phyloP scores from a whole-genome alignment of 53 echinoderm and acorn worm species.

The Temnopleurus reevesii region DNA sequence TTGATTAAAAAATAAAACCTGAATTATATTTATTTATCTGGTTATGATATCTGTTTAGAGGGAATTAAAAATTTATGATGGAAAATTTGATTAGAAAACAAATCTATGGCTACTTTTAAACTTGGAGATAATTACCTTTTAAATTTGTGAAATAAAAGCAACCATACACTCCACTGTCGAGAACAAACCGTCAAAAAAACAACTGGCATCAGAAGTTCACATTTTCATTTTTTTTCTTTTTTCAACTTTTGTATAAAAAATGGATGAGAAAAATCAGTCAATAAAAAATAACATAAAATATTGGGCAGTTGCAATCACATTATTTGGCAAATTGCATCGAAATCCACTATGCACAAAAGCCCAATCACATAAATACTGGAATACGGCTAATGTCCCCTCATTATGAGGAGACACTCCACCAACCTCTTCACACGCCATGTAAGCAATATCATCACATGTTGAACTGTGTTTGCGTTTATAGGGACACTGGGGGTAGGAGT shows the following conservation, averaged over 20 bases:
- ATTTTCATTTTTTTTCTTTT: constrained; percentile 52
- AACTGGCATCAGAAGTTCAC: constrained; percentile 43
- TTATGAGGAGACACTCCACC: constrained; percentile 23
- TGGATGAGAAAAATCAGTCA: constrained; percentile 51
- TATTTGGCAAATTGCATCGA: constrained; percentile 44
- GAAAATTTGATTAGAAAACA: neutral
- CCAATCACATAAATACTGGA: constrained; percentile 53
- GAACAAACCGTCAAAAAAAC: constrained; percentile 42
- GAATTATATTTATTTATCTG: too few species aligned
- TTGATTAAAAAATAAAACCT: neutral
- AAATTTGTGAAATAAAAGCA: constrained; percentile 15
- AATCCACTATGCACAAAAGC: constrained; percentile 19
- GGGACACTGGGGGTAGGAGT: neutral
- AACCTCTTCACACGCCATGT: constrained; percentile 13
- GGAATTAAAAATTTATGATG: neutral
- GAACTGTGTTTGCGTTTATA: constrained; percentile 7
- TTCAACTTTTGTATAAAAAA: constrained; percentile 36
- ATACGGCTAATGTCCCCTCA: constrained; percentile 6
- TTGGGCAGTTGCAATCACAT: constrained; percentile 52
- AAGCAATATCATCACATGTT: constrained; percentile 2
- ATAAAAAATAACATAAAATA: constrained; percentile 56
- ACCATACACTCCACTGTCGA: constrained; percentile 53
- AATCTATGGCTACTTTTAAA: neutral
- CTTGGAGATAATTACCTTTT: neutral
- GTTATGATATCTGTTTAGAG: neutral